phyloP scores from a whole-genome alignment of 2,888 invertebrate species.

The Electrophaes corylata region DNA sequence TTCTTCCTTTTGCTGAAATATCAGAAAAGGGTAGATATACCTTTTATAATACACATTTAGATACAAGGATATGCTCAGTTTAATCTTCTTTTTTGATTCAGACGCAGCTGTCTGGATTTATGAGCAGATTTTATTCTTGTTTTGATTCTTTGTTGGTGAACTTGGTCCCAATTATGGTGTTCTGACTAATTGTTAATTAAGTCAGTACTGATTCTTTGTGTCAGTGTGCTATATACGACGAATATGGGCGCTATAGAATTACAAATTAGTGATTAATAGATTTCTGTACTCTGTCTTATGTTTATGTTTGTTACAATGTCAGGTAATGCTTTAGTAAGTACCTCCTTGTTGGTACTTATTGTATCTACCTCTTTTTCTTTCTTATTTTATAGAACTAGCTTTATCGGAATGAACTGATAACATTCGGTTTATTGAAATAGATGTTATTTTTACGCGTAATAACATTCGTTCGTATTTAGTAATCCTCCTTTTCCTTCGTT shows the following conservation, averaged over 20 bases:
- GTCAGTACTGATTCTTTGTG: conserved; percentile 60
- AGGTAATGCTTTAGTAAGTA: neutral
- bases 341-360: neutral
- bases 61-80: conserved; percentile 45
- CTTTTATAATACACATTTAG: conserved; percentile 4
- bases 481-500: neutral
- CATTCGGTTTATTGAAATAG: neutral
- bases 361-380: neutral
- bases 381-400: neutral
- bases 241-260: conserved; percentile 40
- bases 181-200: conserved; percentile 72
- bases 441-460: neutral
- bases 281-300: conserved; percentile 36
- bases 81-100: conserved; percentile 68
- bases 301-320: conserved; percentile 15
- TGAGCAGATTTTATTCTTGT: conserved; percentile 48
- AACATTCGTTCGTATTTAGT: neutral
- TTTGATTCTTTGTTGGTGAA: conserved; percentile 57
- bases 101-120: conserved; percentile 71
- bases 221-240: conserved; percentile 57
- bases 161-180: conserved; percentile 70
- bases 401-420: neutral
- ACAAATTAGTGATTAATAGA: conserved; percentile 22
- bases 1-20: conserved; percentile 59
- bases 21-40: conserved; percentile 31